Evolutionary conservation across 2,888 invertebrate genomes (phyloP).

Genomic region (Drosophila percnosoma): DNA sequence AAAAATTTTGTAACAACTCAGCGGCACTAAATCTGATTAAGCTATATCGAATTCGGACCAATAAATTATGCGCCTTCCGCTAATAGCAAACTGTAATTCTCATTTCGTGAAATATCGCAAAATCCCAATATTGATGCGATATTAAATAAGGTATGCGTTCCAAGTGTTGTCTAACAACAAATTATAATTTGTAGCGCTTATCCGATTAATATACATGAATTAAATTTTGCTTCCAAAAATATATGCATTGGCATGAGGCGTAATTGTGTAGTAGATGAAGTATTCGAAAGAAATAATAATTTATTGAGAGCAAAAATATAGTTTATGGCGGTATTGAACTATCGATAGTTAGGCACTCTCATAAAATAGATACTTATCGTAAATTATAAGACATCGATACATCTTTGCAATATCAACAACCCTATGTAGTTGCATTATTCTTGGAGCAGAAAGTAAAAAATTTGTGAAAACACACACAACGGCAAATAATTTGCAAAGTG

Average conservation of each 20-base stretch:
- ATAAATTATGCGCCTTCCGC: neutral
- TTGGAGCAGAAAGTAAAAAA: constrained; percentile 53
- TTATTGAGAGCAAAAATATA: neutral
- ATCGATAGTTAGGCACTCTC: constrained; percentile 28
- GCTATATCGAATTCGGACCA: neutral
- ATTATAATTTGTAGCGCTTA: neutral
- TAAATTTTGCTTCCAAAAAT: neutral
- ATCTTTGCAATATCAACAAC: constrained; percentile 55
- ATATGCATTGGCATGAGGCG: neutral
- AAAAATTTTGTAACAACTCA: constrained; percentile 12
- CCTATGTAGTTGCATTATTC: constrained; percentile 63
- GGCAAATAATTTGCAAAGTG: constrained; percentile 38
- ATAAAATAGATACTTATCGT: constrained; percentile 7
- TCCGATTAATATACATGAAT: neutral
- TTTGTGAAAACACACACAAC: constrained; percentile 46
- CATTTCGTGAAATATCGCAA: neutral
- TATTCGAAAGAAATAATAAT: neutral
- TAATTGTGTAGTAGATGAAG: neutral
- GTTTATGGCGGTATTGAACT: neutral
- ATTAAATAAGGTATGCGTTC: neutral
- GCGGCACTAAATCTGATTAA: neutral
- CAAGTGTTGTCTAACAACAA: constrained; percentile 6
- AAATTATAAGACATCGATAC: constrained; percentile 30
- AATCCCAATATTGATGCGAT: neutral
- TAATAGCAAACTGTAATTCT: neutral